phyloP scores from a whole-genome alignment of 2,797 vertebrate genomes.

The Chromobotia macracanthus region DNA sequence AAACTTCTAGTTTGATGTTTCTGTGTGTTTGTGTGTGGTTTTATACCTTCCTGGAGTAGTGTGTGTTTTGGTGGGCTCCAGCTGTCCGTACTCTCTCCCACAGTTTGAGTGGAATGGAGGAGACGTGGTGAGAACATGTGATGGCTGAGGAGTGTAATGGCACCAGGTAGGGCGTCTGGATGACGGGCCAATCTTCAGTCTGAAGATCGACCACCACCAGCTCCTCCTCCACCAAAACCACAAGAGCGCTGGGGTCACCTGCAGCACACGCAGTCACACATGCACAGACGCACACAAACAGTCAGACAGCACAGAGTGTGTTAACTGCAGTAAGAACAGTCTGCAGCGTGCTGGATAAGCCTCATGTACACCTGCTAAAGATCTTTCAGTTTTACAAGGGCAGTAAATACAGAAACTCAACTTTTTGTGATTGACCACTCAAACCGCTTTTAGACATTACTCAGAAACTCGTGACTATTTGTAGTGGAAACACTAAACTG shows the following conservation, averaged over 20 bases:
- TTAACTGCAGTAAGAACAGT: not conserved
- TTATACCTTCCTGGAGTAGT: slow-evolving; percentile 88
- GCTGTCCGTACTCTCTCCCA: slow-evolving; percentile 89
- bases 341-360: not conserved
- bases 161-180: slow-evolving; percentile 93
- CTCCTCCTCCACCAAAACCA: slow-evolving; percentile 96
- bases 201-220: slow-evolving; percentile 92
- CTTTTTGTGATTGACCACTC: too few relatives aligned
- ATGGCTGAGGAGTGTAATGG: slow-evolving; percentile 97
- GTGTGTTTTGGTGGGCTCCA: slow-evolving; percentile 85
- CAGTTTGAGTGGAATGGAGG: slow-evolving; percentile 93
- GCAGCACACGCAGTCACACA: not conserved
- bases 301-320: too few relatives aligned
- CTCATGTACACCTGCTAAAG: too few relatives aligned
- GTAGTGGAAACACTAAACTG: too few relatives aligned
- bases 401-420: too few relatives aligned
- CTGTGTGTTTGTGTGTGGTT: not conserved
- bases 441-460: too few relatives aligned
- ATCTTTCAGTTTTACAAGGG: too few relatives aligned
- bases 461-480: too few relatives aligned
- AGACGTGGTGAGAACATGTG: slow-evolving; percentile 96
- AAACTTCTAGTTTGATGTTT: not conserved
- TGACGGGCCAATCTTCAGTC: slow-evolving; percentile 87
- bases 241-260: slow-evolving; percentile 85
- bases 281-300: not conserved